Evolutionary conservation across 2,797 vertebrate species (phyloP), one percentile per base, ranked within the genome.

Genomic region (Lophius americanus): DNA sequence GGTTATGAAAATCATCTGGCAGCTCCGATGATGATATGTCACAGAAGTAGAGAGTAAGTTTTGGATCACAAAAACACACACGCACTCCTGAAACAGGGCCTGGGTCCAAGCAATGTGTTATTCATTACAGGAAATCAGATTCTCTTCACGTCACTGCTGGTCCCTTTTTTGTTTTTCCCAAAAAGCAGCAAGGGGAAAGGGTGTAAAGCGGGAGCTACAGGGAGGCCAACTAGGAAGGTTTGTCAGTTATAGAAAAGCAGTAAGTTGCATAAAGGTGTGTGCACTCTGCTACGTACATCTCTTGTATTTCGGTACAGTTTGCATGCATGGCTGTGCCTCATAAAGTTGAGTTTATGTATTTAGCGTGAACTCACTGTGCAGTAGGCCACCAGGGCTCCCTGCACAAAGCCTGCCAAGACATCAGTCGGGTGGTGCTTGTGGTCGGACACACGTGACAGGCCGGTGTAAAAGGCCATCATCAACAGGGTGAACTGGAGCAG

Each of bases 401-500:
- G 97, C 57, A 89, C 95, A 80, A 99, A 99, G 69, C 98, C 98
- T 0, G 95, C 97, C 88, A 99, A 92, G 68, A 99, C 97, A 0
- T 99, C 98, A 0, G 95, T 93, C 23, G 97, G 97, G 86, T 99
- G 98, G 88, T 99, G 98, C 91, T 98, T 99, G 92, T 99, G 96
- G 90, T 99, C 97, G 0, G 98, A 98, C 5, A 99, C 94, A 0
- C 98, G 96, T 10, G 98, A 99, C 71, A 99, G 89, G 64, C 98
- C 98, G 0, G 97, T 99, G 93, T 99, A 99, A 86, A 99, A 98
- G 0, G 98, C 96, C 97, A 99, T 98, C 97, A 99, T 98, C 90
- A 99, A 84, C 83, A 99, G 89, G 23, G 97, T 98, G 93, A 99
- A 99, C 91, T 99, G 98, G 32, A 99, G 94, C 68, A 99, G 91